Base-by-base conservation (phyloP, 2,888 invertebrate species). In the Timema cristinae region DNA sequence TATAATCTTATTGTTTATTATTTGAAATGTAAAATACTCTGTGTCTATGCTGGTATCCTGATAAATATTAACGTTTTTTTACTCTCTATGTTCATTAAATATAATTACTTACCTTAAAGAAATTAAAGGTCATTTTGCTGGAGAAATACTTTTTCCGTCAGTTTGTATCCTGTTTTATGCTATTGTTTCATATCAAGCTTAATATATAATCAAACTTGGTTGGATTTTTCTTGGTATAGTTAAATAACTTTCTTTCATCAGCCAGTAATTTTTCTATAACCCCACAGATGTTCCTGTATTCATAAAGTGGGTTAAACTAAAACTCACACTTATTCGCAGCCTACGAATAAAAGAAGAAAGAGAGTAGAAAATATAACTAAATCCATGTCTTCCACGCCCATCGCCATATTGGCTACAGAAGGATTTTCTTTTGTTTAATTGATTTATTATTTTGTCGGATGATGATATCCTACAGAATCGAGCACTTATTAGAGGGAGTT, bases 81-180 rank as follows among this genome's bases (percentile, higher is more conserved):
- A 56, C 11, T 7, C 56, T 7, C 56, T 15, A 16, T 56, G 11
- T 7, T 15, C 56, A 13, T 56, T 56, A 7, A 56, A 56, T 6
- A 7, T 56, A 56, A 7, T 6, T 7, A 56, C 56, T 56, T 7
- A 56, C 56, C 56, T 56, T 16, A 56, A 10, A 15, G 56, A 15
- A 7, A 56, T 56, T 6, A 56, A 16, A 56, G 16, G 56, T 56
- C 56, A 16, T 10, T 56, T 16, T 10, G 56, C 56, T 7, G 56
- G 56, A 56, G 56, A 56, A 56, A 56, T 56, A 56, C n/a, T n/a
- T 56, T 56, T 56, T 56, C 56, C 56, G 13, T 16, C 56, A 56
- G 11, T 56, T 56, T 7, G 56, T 56, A 56, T 56, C 16, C n/a
- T n/a, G n/a, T n/a, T n/a, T n/a, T n/a, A n/a, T n/a, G n/a, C n/a